These are phyloP conservation scores for Zoanthus sansibaricus DNA, from an alignment of 92 coral and sea anemone genomes.

Conservation along the genomic window DNA sequence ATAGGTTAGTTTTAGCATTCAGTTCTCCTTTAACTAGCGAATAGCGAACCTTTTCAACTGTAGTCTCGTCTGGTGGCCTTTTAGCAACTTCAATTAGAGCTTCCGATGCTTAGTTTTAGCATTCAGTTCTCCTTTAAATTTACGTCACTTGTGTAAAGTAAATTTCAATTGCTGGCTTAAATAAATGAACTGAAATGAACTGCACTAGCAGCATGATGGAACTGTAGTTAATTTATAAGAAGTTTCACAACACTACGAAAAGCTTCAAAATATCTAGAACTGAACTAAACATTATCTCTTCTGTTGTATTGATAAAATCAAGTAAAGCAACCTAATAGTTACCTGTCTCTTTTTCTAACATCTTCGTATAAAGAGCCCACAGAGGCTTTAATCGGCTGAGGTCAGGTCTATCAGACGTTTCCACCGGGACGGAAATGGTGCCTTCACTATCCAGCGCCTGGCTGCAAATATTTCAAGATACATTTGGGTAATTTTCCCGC, in stretches of 20 bases:
- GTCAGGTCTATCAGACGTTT: constrained; percentile 86
- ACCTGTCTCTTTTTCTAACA: constrained; percentile 97
- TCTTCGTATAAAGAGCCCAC: constrained; percentile 97
- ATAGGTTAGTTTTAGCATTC: no score
- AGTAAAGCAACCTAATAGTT: background rate
- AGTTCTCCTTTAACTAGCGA: background rate
- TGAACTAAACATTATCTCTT: no score
- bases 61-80: constrained; percentile 50
- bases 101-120: constrained; percentile 87
- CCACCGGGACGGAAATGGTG: constrained; percentile 70
- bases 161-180: no score
- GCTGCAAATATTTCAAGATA: constrained; percentile 32
- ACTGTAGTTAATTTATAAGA: no score
- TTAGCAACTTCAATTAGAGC: constrained; percentile 84
- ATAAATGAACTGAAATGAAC: no score
- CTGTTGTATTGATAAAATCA: background rate
- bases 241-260: no score
- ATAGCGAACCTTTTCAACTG: constrained; percentile 33
- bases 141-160: no score
- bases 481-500: background rate
- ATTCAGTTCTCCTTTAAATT: no score
- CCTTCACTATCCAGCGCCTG: constrained; percentile 87
- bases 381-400: constrained; percentile 92
- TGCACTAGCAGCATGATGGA: no score
- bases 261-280: no score